phyloP scores from a whole-genome alignment of 1,140 invertebrate genomes.

The Drosophila grimshawi region DNA sequence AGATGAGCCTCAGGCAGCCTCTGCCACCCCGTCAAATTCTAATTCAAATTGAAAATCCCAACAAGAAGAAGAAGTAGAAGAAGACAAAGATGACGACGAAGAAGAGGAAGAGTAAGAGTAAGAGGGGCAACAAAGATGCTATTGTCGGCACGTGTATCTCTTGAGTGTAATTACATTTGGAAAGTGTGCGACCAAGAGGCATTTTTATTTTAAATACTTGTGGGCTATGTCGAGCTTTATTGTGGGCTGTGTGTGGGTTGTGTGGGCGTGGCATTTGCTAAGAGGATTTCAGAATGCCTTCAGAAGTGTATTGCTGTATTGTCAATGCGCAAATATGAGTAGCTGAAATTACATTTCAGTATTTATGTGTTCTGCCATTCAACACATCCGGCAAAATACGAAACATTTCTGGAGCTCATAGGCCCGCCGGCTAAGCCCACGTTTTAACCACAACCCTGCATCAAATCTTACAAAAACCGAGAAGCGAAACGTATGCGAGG shows the following conservation, averaged over 20 bases:
- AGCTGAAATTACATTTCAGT: constrained; percentile 72
- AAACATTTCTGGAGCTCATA: neutral
- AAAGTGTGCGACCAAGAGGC: constrained; percentile 63
- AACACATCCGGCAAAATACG: constrained; percentile 15
- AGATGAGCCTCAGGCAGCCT: constrained; percentile 27
- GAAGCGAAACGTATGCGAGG: constrained; percentile 70
- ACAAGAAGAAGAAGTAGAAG: neutral
- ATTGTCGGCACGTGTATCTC: constrained; percentile 77
- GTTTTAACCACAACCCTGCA: constrained; percentile 22
- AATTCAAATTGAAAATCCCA: constrained; percentile 75
- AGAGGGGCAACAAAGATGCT: constrained; percentile 26
- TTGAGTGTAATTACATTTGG: constrained; percentile 80
- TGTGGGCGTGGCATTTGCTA: constrained; percentile 44
- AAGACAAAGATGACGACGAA: constrained; percentile 1
- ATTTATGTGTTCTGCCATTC: constrained; percentile 62
- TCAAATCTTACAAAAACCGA: constrained; percentile 63
- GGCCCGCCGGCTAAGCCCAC: constrained; percentile 16
- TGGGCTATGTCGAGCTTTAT: neutral
- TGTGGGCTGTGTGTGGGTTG: constrained; percentile 6
- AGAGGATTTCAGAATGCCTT: constrained; percentile 56
- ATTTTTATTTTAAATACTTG: constrained; percentile 54
- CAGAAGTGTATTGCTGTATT: constrained; percentile 30
- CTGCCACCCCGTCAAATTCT: constrained; percentile 43
- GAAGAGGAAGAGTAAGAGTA: neutral
- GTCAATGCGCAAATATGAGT: constrained; percentile 69